Evolutionary conservation across 2,888 invertebrate genomes (phyloP).

Genomic region (Himalopsyche tibetana): DNA sequence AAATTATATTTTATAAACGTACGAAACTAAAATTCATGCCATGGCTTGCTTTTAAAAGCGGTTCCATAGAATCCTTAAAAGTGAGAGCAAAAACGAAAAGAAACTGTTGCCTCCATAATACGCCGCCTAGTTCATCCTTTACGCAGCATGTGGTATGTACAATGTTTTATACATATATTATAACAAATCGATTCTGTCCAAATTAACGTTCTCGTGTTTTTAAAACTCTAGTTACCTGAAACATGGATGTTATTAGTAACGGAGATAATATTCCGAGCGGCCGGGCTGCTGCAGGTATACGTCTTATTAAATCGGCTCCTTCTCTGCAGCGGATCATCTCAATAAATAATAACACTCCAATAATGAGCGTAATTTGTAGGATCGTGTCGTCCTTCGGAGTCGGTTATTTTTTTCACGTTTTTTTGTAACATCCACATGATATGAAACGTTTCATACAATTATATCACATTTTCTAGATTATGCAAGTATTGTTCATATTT

Average conservation of each 20-base stretch:
- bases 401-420: background rate
- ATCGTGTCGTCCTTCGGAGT: slow-evolving; percentile 36
- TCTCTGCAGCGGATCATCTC: background rate
- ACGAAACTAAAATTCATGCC: too few species aligned
- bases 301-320: slow-evolving; percentile 34
- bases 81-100: slow-evolving; percentile 12
- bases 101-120: background rate
- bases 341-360: slow-evolving; percentile 42
- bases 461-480: background rate
- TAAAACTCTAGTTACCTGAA: slow-evolving; percentile 1
- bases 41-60: too few species aligned
- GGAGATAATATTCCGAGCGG: background rate
- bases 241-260: background rate
- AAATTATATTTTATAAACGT: too few species aligned
- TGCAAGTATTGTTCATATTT: too few species aligned
- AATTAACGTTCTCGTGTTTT: slow-evolving; percentile 10
- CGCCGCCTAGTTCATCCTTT: background rate
- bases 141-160: background rate
- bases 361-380: slow-evolving; percentile 46
- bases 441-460: background rate
- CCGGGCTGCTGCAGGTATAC: slow-evolving; percentile 1
- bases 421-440: background rate
- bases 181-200: background rate
- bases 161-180: too few species aligned
- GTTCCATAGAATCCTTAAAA: background rate